Evolutionary conservation across 2,797 vertebrate species (phyloP).

Genomic region (Danio albolineatus): DNA sequence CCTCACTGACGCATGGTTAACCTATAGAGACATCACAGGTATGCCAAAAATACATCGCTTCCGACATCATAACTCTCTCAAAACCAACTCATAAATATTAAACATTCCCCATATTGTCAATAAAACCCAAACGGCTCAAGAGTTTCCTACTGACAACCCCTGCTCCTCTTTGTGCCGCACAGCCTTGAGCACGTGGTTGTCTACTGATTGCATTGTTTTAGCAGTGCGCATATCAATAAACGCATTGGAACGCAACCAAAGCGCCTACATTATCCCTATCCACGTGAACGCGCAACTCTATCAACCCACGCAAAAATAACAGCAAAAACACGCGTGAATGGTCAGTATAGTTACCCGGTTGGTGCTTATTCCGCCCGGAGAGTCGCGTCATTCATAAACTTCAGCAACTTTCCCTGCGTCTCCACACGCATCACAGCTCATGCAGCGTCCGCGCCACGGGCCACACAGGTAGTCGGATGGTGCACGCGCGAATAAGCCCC

Average conservation of each 20-base stretch:
- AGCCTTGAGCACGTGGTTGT: constrained; percentile 82
- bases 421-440: constrained; percentile 75
- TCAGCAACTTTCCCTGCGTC: constrained; percentile 57
- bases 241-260: constrained; percentile 65
- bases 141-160: constrained; percentile 35
- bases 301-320: neutral
- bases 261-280: neutral
- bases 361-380: constrained; percentile 46
- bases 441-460: constrained; percentile 79
- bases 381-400: constrained; percentile 56
- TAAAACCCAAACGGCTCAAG: neutral
- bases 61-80: too few relatives aligned
- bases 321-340: neutral
- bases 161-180: constrained; percentile 43
- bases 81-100: neutral
- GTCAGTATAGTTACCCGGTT: constrained; percentile 32
- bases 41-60: neutral
- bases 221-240: constrained; percentile 73
- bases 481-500: constrained; percentile 75
- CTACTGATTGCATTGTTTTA: constrained; percentile 78
- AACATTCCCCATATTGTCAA: neutral
- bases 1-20: neutral
- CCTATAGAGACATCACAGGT: neutral
- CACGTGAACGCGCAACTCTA: neutral
- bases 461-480: constrained; percentile 93